Conservation (phyloP, 2,113 vertebrate genomes). For the Sphyrna mokarran region DNA sequence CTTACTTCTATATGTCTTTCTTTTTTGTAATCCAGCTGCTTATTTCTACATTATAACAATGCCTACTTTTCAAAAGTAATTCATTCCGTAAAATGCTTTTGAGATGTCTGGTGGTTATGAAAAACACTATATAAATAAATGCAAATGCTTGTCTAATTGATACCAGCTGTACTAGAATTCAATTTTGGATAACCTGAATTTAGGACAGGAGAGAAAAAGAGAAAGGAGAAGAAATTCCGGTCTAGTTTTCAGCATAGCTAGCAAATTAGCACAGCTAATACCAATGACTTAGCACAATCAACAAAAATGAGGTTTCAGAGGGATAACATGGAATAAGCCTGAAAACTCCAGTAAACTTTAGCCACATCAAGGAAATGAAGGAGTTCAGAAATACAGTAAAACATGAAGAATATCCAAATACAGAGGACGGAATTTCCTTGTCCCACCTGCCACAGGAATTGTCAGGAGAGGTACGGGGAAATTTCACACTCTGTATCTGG, state of each 20-base stretch:
- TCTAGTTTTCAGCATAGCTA: neutral
- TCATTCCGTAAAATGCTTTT: neutral
- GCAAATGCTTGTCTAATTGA: neutral
- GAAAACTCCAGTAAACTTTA: neutral
- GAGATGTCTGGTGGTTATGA: neutral
- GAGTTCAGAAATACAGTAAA: neutral
- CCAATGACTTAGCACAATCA: neutral
- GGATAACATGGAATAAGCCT: neutral
- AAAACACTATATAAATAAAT: neutral
- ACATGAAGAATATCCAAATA: neutral
- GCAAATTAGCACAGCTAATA: neutral
- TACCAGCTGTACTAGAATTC: neutral
- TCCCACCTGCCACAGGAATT: too few relatives aligned
- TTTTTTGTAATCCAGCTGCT: neutral
- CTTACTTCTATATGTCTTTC: neutral
- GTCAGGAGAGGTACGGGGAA: too few relatives aligned
- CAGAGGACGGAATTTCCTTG: too few relatives aligned
- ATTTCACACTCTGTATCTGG: too few relatives aligned
- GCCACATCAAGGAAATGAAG: neutral
- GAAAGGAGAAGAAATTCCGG: neutral
- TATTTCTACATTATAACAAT: neutral
- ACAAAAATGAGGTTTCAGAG: neutral
- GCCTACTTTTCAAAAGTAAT: neutral
- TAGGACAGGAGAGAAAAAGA: neutral
- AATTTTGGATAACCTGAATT: neutral